Conservation (phyloP, 2,888 invertebrate species). For the Bombylius discolor region DNA sequence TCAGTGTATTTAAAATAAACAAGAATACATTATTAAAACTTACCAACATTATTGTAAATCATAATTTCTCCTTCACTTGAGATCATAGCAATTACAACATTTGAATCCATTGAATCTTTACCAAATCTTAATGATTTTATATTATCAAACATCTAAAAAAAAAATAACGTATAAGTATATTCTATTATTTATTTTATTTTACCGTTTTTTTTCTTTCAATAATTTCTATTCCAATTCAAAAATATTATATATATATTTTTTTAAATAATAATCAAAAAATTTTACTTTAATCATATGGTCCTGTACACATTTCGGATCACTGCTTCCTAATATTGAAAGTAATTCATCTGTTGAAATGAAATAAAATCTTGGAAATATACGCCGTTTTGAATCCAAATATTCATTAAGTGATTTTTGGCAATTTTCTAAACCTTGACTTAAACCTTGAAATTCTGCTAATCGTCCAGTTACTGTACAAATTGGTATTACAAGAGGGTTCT, state of each 20-base stretch:
- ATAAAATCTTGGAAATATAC: constrained; percentile 81
- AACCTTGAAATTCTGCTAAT: constrained; percentile 56
- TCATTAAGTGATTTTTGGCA: constrained; percentile 87
- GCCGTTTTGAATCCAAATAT: constrained; percentile 76
- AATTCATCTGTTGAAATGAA: constrained; percentile 90
- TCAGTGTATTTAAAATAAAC: too few species aligned
- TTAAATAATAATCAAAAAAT: neutral
- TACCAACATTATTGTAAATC: constrained; percentile 54
- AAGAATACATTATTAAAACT: constrained; percentile 5
- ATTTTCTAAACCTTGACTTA: constrained; percentile 65
- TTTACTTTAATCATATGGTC: constrained; percentile 82
- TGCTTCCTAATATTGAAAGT: constrained; percentile 76
- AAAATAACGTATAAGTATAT: too few species aligned
- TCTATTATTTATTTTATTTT: too few species aligned
- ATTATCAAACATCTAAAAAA: constrained; percentile 77
- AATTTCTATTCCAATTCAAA: neutral
- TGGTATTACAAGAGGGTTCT: constrained; percentile 63
- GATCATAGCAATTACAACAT: constrained; percentile 67
- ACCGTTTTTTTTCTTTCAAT: too few species aligned
- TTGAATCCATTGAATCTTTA: constrained; percentile 50
- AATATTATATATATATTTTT: neutral
- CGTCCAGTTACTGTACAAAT: constrained; percentile 65
- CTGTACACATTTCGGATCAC: constrained; percentile 71
- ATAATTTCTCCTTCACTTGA: constrained; percentile 80
- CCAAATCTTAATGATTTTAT: constrained; percentile 60